Evolutionary conservation across 2,113 vertebrate genomes (phyloP).

Genomic region (Lontra canadensis): DNA sequence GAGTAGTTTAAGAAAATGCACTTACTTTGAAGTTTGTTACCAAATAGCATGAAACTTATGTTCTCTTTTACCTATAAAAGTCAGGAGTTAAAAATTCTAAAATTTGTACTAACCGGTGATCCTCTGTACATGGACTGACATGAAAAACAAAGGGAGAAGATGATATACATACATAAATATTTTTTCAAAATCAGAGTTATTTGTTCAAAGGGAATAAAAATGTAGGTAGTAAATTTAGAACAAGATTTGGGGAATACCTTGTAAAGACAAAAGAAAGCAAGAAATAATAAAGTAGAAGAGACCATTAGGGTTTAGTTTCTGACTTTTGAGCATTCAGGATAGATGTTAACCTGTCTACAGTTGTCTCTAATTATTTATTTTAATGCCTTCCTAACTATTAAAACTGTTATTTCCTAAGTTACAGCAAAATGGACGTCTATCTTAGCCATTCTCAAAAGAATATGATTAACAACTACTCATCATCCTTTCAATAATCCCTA

Average conservation of each 20-base stretch:
- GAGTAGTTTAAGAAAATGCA: constrained; percentile 42
- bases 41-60: constrained; percentile 69
- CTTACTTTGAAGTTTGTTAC: constrained; percentile 71
- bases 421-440: not conserved
- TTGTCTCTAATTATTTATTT: not conserved
- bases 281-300: not conserved
- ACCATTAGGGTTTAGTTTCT: not conserved
- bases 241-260: not conserved
- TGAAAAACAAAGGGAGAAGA: constrained; percentile 83
- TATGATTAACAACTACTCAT: not conserved
- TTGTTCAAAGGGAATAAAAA: not conserved
- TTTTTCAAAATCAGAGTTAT: not conserved
- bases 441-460: not conserved
- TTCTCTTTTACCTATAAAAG: constrained; percentile 73
- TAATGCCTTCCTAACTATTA: not conserved
- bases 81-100: constrained; percentile 71
- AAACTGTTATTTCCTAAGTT: not conserved
- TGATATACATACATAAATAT: constrained; percentile 21
- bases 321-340: not conserved
- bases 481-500: not conserved
- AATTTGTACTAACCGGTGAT: constrained; percentile 96
- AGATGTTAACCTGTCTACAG: not conserved
- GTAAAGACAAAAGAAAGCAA: not conserved
- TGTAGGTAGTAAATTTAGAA: not conserved
- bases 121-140: constrained; percentile 96